Percentiles rank a stretch among this genome's conserved stretches.
These are phyloP conservation scores for Eudiplozoon nipponicum DNA, from an alignment of 2,888 invertebrate species.

Conservation along the genomic window DNA sequence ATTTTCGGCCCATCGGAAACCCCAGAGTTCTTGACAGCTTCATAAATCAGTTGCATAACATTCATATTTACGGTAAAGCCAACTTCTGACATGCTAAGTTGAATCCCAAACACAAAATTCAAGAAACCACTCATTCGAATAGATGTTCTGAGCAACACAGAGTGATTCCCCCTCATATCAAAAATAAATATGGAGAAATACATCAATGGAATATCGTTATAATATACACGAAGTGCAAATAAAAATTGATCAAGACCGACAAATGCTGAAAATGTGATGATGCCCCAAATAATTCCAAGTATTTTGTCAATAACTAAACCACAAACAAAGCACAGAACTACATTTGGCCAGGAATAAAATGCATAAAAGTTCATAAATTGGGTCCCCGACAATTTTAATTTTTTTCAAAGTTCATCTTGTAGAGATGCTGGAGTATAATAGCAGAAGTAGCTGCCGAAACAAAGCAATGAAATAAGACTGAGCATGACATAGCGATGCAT, in stretches of 20 bases:
- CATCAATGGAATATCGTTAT: constrained; percentile 55
- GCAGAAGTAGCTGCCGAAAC: constrained; percentile 68
- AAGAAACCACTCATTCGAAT: constrained; percentile 86
- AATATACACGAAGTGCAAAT: constrained; percentile 49
- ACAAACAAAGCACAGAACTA: constrained; percentile 64
- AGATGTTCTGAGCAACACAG: constrained; percentile 78
- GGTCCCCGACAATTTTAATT: constrained; percentile 44
- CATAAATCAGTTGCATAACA: constrained; percentile 61
- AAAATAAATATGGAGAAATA: constrained; percentile 63
- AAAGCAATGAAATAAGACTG: constrained; percentile 61
- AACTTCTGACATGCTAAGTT: constrained; percentile 55
- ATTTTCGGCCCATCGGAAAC: constrained; percentile 20
- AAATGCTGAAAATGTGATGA: constrained; percentile 55
- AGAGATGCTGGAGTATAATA: constrained; percentile 78
- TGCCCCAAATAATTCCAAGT: constrained; percentile 65
- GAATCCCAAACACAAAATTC: constrained; percentile 85
- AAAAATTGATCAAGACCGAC: constrained; percentile 54
- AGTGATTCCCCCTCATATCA: constrained; percentile 83
- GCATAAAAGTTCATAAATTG: constrained; percentile 55
- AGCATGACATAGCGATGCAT: constrained; percentile 51
- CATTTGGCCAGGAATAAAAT: constrained; percentile 89
- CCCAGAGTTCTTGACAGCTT: constrained; percentile 31
- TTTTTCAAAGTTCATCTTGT: constrained; percentile 49
- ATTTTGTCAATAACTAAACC: constrained; percentile 72
- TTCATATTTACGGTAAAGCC: constrained; percentile 76